Percentiles rank a stretch among this genome's conserved stretches.
These are phyloP conservation scores for Hypena proboscidalis DNA, from an alignment of 2,888 invertebrate genomes.

Conservation along the genomic window DNA sequence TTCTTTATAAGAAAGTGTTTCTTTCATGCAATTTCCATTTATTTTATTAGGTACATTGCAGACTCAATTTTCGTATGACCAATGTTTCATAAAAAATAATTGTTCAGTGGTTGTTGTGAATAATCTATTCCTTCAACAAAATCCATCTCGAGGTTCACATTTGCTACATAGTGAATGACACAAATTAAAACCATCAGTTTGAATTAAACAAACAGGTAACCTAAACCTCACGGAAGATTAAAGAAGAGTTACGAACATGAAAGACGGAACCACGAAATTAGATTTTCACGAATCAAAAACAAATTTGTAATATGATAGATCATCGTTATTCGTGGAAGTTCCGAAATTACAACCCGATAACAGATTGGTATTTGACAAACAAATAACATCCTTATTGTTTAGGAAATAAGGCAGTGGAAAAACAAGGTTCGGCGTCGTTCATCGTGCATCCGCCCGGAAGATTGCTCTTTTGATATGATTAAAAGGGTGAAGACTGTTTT, in stretches of 20 bases:
- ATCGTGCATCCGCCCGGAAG: conserved; percentile 78
- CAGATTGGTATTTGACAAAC: conserved; percentile 40
- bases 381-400: conserved; percentile 50
- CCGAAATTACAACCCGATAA: conserved; percentile 63
- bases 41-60: no score
- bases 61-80: no score
- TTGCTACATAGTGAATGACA: conserved; percentile 32
- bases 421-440: conserved; percentile 53
- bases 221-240: conserved; percentile 57
- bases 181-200: conserved; percentile 31
- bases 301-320: conserved; percentile 80
- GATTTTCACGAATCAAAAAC: conserved; percentile 80
- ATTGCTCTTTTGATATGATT: conserved; percentile 84
- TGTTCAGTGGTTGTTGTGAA: no score
- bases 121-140: no score
- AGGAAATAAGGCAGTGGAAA: conserved; percentile 42
- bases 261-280: conserved; percentile 68
- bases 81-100: no score
- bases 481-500: conserved; percentile 83
- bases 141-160: no score
- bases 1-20: no score
- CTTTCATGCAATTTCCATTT: no score
- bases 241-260: conserved; percentile 60
- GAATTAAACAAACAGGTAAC: conserved; percentile 49
- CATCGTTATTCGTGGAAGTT: conserved; percentile 72